phyloP scores from a whole-genome alignment of 2,888 invertebrate genomes.

The Polydrusus tereticollis region DNA sequence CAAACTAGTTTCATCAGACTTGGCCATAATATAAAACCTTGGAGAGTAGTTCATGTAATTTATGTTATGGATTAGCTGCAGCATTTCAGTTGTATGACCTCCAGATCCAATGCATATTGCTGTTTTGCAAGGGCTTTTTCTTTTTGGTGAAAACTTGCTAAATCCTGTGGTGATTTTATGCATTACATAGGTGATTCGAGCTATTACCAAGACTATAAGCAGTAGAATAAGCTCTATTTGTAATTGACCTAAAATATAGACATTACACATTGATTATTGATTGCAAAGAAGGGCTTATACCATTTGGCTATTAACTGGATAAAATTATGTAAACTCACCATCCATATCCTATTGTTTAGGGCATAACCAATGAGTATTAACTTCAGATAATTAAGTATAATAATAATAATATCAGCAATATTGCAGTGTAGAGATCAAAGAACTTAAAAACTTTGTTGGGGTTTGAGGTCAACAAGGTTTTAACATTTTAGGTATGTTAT shows the following conservation, averaged over 20 bases:
- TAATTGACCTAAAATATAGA: slow-evolving; percentile 55
- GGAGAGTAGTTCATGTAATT: slow-evolving; percentile 77
- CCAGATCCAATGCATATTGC: slow-evolving; percentile 83
- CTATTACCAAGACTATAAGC: slow-evolving; percentile 57
- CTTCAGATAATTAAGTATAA: too few relatives aligned
- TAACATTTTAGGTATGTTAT: too few relatives aligned
- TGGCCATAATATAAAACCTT: slow-evolving; percentile 71
- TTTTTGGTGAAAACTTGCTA: slow-evolving; percentile 55
- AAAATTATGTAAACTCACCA: too few relatives aligned
- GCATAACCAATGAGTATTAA: too few relatives aligned
- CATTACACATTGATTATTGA: too few relatives aligned
- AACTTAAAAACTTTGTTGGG: too few relatives aligned
- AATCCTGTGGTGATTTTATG: slow-evolving; percentile 65
- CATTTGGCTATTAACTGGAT: too few relatives aligned
- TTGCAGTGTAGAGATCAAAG: too few relatives aligned
- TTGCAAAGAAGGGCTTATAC: too few relatives aligned
- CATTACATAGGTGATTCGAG: slow-evolving; percentile 61
- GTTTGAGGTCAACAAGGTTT: too few relatives aligned
- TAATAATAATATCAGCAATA: too few relatives aligned
- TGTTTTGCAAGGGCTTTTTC: slow-evolving; percentile 65
- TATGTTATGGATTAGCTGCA: slow-evolving; percentile 78
- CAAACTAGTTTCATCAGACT: slow-evolving; percentile 82
- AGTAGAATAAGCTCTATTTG: slow-evolving; percentile 55
- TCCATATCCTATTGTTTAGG: too few relatives aligned
- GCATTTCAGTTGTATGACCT: slow-evolving; percentile 96